Conservation (phyloP, 2,888 invertebrate species). For the Melitaea athalia region DNA sequence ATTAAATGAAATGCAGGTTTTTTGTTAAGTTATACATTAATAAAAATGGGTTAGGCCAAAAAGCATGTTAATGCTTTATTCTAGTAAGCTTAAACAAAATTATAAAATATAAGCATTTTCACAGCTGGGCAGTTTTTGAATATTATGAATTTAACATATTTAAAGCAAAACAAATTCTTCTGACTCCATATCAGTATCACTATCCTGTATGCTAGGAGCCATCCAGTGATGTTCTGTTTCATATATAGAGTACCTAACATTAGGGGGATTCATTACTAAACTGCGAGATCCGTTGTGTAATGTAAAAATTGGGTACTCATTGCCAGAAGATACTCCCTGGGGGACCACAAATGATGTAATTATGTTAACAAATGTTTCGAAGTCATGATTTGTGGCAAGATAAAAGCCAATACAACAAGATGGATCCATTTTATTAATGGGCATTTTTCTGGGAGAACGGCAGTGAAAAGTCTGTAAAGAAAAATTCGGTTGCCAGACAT, state of each 20-base stretch:
- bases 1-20: constrained; percentile 2
- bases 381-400: constrained; percentile 88
- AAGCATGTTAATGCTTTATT: background rate
- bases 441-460: constrained; percentile 91
- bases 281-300: constrained; percentile 88
- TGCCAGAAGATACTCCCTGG: constrained; percentile 71
- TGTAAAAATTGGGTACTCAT: constrained; percentile 92
- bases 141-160: constrained; percentile 40
- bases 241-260: constrained; percentile 79
- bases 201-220: constrained; percentile 74
- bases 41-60: background rate
- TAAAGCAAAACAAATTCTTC: constrained; percentile 88
- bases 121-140: constrained; percentile 12
- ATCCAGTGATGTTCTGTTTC: constrained; percentile 80
- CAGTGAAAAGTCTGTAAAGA: constrained; percentile 92
- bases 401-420: constrained; percentile 96
- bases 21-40: constrained; percentile 5
- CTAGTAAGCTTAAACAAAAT: background rate
- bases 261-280: constrained; percentile 81
- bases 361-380: constrained; percentile 87
- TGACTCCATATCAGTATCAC: constrained; percentile 86
- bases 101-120: constrained; percentile 1
- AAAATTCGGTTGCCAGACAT: constrained; percentile 91
- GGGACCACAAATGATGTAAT: constrained; percentile 83
- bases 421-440: constrained; percentile 93